A percentile compares a stretch with the other conserved stretches of the same genome.
These are phyloP conservation scores for Erannis defoliaria DNA, from an alignment of 2,888 invertebrate genomes.

Conservation along the genomic window DNA sequence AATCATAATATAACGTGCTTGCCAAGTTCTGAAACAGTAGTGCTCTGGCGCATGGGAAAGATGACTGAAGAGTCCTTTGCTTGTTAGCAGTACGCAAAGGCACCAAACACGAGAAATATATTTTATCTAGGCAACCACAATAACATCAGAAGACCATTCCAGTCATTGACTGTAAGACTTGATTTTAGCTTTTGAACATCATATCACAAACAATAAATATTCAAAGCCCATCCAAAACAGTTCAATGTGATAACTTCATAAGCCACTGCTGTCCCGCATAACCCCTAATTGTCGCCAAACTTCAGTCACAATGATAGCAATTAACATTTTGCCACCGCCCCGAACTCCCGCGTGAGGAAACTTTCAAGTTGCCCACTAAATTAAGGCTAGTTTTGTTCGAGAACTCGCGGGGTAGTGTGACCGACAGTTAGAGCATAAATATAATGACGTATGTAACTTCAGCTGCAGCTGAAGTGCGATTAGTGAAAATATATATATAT, in stretches of 20 bases:
- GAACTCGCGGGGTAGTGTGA: slow-evolving; percentile 7
- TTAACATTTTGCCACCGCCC: slow-evolving; percentile 39
- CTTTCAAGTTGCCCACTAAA: slow-evolving; percentile 33
- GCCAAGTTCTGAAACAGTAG: too few relatives aligned
- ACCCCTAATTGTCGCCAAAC: slow-evolving; percentile 32
- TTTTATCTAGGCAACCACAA: too few relatives aligned
- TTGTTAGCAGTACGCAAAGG: too few relatives aligned
- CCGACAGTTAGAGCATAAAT: slow-evolving; percentile 6
- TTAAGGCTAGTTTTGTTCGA: slow-evolving; percentile 25
- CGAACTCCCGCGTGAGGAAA: slow-evolving; percentile 30
- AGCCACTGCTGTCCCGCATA: slow-evolving; percentile 20
- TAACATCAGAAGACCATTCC: too few relatives aligned
- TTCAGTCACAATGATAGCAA: slow-evolving; percentile 37
- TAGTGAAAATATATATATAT: background rate
- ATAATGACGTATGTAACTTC: background rate
- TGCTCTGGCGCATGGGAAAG: too few relatives aligned
- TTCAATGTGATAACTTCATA: slow-evolving; percentile 26
- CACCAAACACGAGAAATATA: too few relatives aligned
- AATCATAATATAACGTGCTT: too few relatives aligned
- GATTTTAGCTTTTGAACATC: background rate
- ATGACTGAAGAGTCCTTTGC: too few relatives aligned
- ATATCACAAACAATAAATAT: slow-evolving; percentile 6
- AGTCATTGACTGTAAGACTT: too few relatives aligned
- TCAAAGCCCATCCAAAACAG: slow-evolving; percentile 4
- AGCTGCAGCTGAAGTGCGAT: background rate